Evolutionary conservation across 2,113 vertebrate genomes (phyloP), one percentile per base, ranked within the genome.

Genomic region (Salvator merianae): DNA sequence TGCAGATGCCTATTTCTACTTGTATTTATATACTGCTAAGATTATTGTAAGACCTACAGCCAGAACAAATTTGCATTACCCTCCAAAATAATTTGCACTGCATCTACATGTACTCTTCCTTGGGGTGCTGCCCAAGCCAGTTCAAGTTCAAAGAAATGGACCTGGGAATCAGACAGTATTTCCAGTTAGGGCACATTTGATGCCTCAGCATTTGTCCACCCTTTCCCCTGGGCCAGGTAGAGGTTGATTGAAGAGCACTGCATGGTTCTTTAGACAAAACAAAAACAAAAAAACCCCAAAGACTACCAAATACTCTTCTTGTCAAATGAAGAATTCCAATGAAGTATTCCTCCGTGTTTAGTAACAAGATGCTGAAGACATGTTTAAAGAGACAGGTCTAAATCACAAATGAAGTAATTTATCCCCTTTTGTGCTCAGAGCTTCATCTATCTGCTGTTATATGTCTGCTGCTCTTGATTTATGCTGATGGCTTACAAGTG

Each of bases 311-410:
- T 59, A 20, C 18, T 13, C 43, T 32, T 66, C 16, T 47, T 28
- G 14, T 9, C 30, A 69, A 69, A 69, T 59, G 53, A 62, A 74
- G n/a, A 22, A 83, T 79, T 63, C 63, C n/a, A n/a, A n/a, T n/a
- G n/a, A n/a, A n/a, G 43, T 5, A 0, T 0, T 0, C 76, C 75
- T 20, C 34, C 62, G 1, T 36, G 3, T 0, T 85, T 90, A 66
- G 24, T 24, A 59, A 80, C 83, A 66, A 71, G 50, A 82, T 59
- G 50, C 28, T 62, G 26, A 59, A 72, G 3, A 18, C 65, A 62
- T 82, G 70, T 73, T 62, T 40, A 73, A 87, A 69, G 84, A 43
- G 38, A 63, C 36, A 71, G 32, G n/a, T 55, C 68, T 84, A 65
- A 66, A 79, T 79, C 28, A 26, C 32, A 13, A 26, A 78, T 50